Conservation (phyloP, 2,113 vertebrate species). For the Oreochromis aureus region DNA sequence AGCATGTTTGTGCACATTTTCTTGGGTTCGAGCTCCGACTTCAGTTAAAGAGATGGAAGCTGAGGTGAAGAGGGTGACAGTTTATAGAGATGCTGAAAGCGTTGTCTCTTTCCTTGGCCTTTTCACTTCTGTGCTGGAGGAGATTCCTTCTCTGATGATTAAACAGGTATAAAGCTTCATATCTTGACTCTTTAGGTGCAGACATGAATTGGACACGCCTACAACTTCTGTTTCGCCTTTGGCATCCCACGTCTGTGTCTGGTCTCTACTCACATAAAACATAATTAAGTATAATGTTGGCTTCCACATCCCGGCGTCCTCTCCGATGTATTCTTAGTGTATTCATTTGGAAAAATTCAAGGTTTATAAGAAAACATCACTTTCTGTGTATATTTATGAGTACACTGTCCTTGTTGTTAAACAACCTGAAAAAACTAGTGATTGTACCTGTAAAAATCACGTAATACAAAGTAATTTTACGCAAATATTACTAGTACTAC, state of each 20-base stretch:
- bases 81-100: not conserved
- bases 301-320: fast-evolving
- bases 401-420: not conserved
- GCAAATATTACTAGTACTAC: not conserved
- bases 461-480: not conserved
- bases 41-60: not conserved
- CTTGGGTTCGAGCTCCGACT: not conserved
- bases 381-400: not conserved
- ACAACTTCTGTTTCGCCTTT: not conserved
- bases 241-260: not conserved
- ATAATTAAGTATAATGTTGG: not conserved
- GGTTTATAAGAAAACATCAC: not conserved
- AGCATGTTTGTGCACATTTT: not conserved
- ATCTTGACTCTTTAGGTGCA: not conserved
- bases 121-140: not conserved
- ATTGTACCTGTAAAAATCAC: not conserved
- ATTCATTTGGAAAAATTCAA: not conserved
- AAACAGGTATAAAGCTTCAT: not conserved
- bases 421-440: not conserved
- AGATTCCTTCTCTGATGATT: not conserved
- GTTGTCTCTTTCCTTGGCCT: not conserved
- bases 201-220: not conserved
- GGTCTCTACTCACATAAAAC: not conserved
- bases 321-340: not conserved
- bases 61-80: not conserved